phyloP scores from a whole-genome alignment of 2,888 invertebrate genomes.

The Drosophila bunnanda region DNA sequence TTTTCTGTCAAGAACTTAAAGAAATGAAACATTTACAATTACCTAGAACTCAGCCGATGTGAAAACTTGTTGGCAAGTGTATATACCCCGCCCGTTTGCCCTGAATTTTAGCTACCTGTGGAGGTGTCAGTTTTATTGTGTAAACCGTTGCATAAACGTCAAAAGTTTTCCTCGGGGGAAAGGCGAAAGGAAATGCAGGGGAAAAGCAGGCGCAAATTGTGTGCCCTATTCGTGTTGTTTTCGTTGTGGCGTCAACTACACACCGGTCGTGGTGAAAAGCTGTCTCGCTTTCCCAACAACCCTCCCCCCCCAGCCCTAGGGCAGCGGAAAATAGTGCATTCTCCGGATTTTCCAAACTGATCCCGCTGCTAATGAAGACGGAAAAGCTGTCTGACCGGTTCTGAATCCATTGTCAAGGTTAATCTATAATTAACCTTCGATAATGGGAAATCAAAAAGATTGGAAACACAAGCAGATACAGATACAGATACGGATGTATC shows the following conservation, averaged over 20 bases:
- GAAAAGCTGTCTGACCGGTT: constrained; percentile 24
- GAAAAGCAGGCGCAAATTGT: constrained; percentile 15
- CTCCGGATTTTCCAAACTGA: constrained; percentile 9
- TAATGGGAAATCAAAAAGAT: constrained; percentile 30
- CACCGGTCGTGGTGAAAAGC: constrained; percentile 41
- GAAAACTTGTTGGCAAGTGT: constrained; percentile 3
- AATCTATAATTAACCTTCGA: constrained; percentile 40
- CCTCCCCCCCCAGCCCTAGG: neutral
- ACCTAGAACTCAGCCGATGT: neutral
- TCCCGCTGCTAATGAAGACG: constrained; percentile 30
- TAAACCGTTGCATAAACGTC: constrained; percentile 44
- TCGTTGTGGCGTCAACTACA: constrained; percentile 26
- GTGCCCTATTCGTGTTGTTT: constrained; percentile 19
- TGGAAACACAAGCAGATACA: neutral
- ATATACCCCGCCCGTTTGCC: neutral
- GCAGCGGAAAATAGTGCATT: constrained; percentile 17
- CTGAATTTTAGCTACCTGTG: constrained; percentile 32
- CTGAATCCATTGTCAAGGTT: constrained; percentile 46
- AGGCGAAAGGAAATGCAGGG: constrained; percentile 13
- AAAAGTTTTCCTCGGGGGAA: constrained; percentile 18
- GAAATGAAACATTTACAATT: neutral
- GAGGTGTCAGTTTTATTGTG: constrained; percentile 40
- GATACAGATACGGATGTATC: constrained; percentile 9
- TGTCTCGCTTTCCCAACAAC: neutral
- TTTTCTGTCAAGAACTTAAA: neutral